Evolutionary conservation across 2,888 invertebrate species (phyloP), one percentile per base, ranked within the genome.

Genomic region (Argyresthia goedartella): DNA sequence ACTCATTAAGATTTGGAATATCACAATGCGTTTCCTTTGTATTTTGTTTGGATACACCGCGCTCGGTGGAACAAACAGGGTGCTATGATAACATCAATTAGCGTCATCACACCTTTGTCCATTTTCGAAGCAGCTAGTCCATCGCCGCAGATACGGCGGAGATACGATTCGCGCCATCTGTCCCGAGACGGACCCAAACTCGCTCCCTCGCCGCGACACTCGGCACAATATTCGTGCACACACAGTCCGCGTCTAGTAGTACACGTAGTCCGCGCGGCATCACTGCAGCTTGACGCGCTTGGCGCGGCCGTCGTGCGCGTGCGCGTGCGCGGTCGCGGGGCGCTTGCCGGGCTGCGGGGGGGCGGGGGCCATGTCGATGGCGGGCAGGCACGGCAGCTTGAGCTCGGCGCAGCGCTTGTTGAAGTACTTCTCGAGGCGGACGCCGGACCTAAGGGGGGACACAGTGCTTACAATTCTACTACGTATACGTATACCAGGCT

Each of bases 341-440:
- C 54, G 46, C 4, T 66, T 56, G 13, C 54, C 33, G 42, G 50
- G 49, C 14, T 49, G 49, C 15, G 55, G 54, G 25, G 55, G 56
- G 16, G 56, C 59, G 15, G 54, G 59, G 4, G 67, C 67, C 13
- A 73, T 65, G 34, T 77, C 68, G 49, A 84, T 77, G 53, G 82
- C 82, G 1, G 85, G 81, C 1, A 88, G 76, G 4, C 73, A 59
- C 0, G 85, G 80, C 16, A 94, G 76, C 41, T 90, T 88, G 13
- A 93, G 70, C 54, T 95, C 93, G 57, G 88, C 85, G 69, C 93
- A 92, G 42, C 91, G 89, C 61, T 91, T 91, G 60, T 90, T 89
- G 56, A 95, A 91, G 73, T 89, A 92, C 60, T 89, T 90, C 61
- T 93, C 89, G 56, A 96, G 84, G 52, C 90, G 87, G 60, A 87